A percentile compares a stretch with the other conserved stretches of the same genome.
Evolutionary conservation across 2,797 vertebrate species (phyloP).

Genomic region (Pteronotus mesoamericanus): DNA sequence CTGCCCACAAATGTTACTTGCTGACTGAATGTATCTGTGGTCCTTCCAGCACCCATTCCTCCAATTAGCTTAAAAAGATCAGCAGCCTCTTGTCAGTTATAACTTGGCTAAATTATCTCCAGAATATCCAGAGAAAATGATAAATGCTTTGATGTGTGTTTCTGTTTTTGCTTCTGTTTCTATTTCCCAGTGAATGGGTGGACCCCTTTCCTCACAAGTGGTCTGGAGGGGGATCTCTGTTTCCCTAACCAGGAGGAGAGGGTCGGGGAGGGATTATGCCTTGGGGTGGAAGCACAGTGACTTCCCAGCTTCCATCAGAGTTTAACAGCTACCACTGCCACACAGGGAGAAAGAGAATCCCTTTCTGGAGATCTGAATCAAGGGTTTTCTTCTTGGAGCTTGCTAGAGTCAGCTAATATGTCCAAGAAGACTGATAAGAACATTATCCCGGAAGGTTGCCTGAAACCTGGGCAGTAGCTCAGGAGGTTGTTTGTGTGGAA

Average conservation of each 20-base stretch:
- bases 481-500: not conserved
- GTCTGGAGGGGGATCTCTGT: not conserved
- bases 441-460: not conserved
- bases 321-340: not conserved
- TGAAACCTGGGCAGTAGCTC: not conserved
- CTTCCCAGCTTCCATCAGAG: not conserved
- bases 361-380: not conserved
- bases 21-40: not conserved
- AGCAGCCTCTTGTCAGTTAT: not conserved
- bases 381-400: not conserved
- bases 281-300: not conserved
- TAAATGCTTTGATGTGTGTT: not conserved
- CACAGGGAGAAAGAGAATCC: not conserved
- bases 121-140: not conserved
- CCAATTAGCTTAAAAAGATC: not conserved
- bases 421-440: not conserved
- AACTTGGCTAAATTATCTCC: constrained; percentile 37
- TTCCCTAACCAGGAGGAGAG: not conserved
- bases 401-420: not conserved
- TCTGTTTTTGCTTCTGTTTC: constrained; percentile 33
- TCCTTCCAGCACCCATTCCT: not conserved
- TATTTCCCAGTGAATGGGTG: not conserved
- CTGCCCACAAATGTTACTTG: not conserved
- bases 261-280: not conserved
- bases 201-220: not conserved